These are phyloP conservation scores for Agrilus mali DNA, from an alignment of 2,888 invertebrate genomes.

Conservation along the genomic window DNA sequence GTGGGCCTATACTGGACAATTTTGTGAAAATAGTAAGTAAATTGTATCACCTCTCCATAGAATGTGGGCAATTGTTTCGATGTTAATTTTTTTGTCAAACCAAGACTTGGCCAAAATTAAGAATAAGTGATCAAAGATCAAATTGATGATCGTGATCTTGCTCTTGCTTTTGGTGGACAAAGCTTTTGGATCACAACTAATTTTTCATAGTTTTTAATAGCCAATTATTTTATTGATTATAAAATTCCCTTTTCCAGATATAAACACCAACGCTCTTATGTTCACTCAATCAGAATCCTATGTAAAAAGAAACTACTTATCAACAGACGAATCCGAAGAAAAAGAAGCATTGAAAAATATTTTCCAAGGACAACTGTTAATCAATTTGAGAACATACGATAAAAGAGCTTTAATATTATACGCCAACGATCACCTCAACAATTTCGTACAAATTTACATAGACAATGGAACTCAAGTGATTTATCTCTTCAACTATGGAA, in stretches of 20 bases:
- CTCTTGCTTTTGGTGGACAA: no score
- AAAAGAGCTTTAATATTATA: constrained; percentile 71
- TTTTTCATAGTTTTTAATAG: no score
- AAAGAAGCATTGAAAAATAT: constrained; percentile 56
- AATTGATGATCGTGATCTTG: no score
- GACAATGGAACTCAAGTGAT: constrained; percentile 67
- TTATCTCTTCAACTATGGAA: constrained; percentile 72
- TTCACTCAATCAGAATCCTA: constrained; percentile 72
- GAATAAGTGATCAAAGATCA: no score
- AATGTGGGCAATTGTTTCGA: no score
- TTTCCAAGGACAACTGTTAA: constrained; percentile 67
- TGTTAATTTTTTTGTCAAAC: no score
- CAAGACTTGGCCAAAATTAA: no score
- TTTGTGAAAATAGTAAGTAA: constrained; percentile 79
- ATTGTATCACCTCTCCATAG: no score
- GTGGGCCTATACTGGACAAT: constrained; percentile 83
- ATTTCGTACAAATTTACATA: constrained; percentile 82
- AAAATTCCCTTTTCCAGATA: constrained; percentile 48
- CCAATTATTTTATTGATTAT: not conserved
- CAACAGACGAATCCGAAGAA: constrained; percentile 34
- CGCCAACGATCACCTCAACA: constrained; percentile 85
- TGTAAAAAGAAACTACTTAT: constrained; percentile 66
- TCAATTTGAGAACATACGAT: constrained; percentile 82
- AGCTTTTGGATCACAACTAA: no score
- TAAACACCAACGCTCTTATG: constrained; percentile 79